Conservation (phyloP, 2,113 vertebrate species). For the Puntigrus tetrazona region DNA sequence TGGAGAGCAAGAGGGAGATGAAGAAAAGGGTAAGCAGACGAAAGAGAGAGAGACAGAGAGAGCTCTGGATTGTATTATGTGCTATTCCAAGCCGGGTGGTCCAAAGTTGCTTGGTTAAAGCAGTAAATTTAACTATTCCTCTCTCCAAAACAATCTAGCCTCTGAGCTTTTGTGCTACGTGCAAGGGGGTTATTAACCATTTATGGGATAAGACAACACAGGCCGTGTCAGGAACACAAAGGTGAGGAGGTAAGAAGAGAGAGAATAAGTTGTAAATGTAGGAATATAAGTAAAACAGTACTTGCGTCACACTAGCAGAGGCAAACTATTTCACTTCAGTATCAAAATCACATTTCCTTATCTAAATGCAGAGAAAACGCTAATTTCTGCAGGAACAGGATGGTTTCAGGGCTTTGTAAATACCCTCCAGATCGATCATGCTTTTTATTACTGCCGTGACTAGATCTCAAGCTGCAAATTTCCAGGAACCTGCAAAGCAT, state of each 20-base stretch:
- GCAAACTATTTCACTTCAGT: constrained; percentile 24
- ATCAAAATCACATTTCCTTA: constrained; percentile 46
- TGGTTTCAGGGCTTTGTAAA: constrained; percentile 32
- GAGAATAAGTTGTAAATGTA: not conserved
- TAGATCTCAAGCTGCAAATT: constrained; percentile 41
- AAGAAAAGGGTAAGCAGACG: not conserved
- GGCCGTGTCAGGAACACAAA: constrained; percentile 35
- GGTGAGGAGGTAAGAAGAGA: constrained; percentile 1
- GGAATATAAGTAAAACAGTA: not conserved
- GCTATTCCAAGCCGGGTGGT: constrained; percentile 63
- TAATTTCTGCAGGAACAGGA: constrained; percentile 23
- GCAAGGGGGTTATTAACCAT: constrained; percentile 59
- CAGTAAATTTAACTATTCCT: constrained; percentile 59
- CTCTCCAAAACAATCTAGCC: constrained; percentile 60
- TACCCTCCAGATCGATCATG: constrained; percentile 15
- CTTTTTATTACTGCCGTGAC: constrained; percentile 48
- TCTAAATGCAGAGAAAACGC: constrained; percentile 46
- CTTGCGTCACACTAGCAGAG: constrained; percentile 24
- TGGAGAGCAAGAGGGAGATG: constrained; percentile 6
- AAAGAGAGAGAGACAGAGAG: constrained; percentile 34
- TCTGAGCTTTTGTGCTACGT: constrained; percentile 42
- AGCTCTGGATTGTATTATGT: constrained; percentile 65
- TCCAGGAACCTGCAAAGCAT: constrained; percentile 51
- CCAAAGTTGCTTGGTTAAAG: constrained; percentile 54
- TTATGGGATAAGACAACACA: constrained; percentile 59